Conservation (phyloP, 92 coral and sea anemone species). For the Palythoa grandis region DNA sequence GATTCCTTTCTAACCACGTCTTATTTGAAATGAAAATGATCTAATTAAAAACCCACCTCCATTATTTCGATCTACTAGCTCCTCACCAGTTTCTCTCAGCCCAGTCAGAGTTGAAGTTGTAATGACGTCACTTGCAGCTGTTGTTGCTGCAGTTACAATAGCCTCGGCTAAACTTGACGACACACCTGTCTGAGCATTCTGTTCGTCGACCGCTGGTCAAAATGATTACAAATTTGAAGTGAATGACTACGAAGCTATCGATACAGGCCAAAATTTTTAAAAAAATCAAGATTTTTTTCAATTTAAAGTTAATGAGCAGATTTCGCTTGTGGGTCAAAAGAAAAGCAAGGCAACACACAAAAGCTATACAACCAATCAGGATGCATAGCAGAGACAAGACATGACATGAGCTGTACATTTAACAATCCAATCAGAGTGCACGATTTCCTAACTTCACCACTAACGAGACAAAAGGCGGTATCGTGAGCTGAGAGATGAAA, state of each 20-base stretch:
- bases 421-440: too few relatives aligned
- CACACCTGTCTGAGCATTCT: conserved; percentile 90
- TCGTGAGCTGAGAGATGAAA: too few relatives aligned
- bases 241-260: background rate
- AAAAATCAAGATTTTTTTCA: background rate
- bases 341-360: too few relatives aligned
- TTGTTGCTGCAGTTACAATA: conserved; percentile 90
- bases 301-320: too few relatives aligned
- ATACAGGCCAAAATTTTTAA: background rate
- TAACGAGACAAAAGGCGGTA: too few relatives aligned
- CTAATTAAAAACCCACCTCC: conserved; percentile 4
- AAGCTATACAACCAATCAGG: background rate
- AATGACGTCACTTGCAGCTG: conserved; percentile 75
- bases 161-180: conserved; percentile 87
- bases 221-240: background rate
- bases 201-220: conserved; percentile 93
- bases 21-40: background rate
- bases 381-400: background rate
- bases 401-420: background rate
- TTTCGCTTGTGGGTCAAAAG: too few relatives aligned
- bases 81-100: conserved; percentile 59
- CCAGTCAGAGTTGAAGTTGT: conserved; percentile 61
- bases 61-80: conserved; percentile 29
- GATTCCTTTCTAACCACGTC: background rate
- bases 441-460: too few relatives aligned